Percentiles rank a stretch among this genome's conserved stretches.
These are phyloP conservation scores for Penaeus chinensis DNA, from an alignment of 1,140 invertebrate genomes.

Conservation along the genomic window DNA sequence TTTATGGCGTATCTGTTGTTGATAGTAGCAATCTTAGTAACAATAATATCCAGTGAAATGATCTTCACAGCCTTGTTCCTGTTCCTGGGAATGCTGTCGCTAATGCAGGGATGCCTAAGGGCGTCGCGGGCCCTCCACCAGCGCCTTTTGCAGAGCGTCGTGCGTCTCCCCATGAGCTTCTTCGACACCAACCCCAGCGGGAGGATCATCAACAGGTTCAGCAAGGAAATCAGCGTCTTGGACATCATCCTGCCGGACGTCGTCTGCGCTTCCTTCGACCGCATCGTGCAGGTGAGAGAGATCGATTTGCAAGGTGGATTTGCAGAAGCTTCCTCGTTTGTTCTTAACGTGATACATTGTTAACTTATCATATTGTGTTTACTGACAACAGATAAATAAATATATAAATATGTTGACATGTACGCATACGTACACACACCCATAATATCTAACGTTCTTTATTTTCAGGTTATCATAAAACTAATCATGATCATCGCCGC, in stretches of 20 bases:
- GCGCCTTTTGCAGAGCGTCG: conserved; percentile 75
- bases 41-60: conserved; percentile 67
- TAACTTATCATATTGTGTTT: no score
- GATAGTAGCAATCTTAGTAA: no score
- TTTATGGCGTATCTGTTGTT: no score
- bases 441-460: neutral
- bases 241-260: conserved; percentile 80
- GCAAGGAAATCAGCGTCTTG: conserved; percentile 84
- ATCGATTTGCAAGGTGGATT: no score
- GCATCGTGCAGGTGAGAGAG: conserved; percentile 69
- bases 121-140: conserved; percentile 77
- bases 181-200: conserved; percentile 90
- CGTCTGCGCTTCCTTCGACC: conserved; percentile 71
- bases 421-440: no score
- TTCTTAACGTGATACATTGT: no score
- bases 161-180: conserved; percentile 80
- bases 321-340: no score
- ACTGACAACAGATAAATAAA: no score
- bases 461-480: conserved; percentile 68
- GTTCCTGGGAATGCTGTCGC: conserved; percentile 66
- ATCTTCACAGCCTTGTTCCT: conserved; percentile 71
- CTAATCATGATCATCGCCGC: conserved; percentile 71
- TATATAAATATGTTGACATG: no score
- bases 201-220: conserved; percentile 86
- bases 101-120: conserved; percentile 73